Base-by-base conservation (phyloP, 2,113 vertebrate genomes). In the Cacatua alba region DNA sequence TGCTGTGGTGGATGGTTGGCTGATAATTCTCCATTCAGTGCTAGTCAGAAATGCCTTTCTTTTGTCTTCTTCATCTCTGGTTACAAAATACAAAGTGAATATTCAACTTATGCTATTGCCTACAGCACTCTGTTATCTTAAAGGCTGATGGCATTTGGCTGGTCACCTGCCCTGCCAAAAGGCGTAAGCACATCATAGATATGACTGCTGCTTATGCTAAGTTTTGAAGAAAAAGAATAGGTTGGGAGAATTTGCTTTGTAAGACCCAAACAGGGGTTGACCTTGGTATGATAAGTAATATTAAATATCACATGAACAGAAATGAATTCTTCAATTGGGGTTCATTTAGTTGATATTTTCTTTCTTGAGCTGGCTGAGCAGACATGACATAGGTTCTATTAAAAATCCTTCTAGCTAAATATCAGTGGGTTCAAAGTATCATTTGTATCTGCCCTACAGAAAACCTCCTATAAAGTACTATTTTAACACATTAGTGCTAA, bases 361-460 rank as follows among this genome's bases (percentile, higher is more conserved):
- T 94, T 87, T 82, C 90, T 67, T 82, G 65, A 68, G 79, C 90
- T 87, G 87, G 82, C 86, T 91, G 69, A 63, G 63, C 63, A 70
- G 55, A n/a, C 13, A 49, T 28, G 33, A 49, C 44, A 24, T 21
- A 37, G 28, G 68, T 91, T 95, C 96, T 91, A 93, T 95, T 97
- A 94, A 95, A 94, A 96, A 88, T 82, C 90, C 90, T 80, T 82
- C 81, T 93, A 81, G 94, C 82, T 94, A 95, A 97, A 97, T 96
- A 92, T 96, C 96, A 95, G 7, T 93, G 93, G 93, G 76, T 96
- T 98, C 90, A 95, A 55, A 77, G 17, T 89, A 84, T 79, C 79
- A 80, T 91, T 77, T 94, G 63, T 92, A 29, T 43, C 70, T 77
- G 69, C 86, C 86, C 71, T 95, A 57, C 74, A 79, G 89, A 94